Base-by-base conservation (phyloP, 2,113 vertebrate species). In the Nycticebus coucang region DNA sequence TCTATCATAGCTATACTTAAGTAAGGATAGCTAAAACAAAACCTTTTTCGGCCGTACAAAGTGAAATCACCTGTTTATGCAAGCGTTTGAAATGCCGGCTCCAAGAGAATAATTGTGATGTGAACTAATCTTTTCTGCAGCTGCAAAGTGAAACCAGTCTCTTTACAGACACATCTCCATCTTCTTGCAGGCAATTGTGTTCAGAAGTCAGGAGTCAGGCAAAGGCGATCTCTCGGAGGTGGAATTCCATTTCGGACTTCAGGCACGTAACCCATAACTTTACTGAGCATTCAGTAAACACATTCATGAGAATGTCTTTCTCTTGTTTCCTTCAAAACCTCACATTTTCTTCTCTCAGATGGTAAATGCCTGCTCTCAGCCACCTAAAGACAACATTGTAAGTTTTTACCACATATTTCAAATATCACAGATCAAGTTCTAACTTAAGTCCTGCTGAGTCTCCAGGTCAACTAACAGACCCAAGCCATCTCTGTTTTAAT, bases 401-500 rank as follows among this genome's bases (percentile, higher is more conserved):
- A 37, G 24, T 71, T 95, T 95, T 50, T 57, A 33, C 5, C 5
- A 50, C 60, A 22, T 53, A 72, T 85, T 87, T 92, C 17, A 66
- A 77, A 10, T 33, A 37, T n/a, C n/a, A 2, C 1, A 92, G 55
- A 72, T 97, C 94, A 90, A 77, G 50, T 97, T 97, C 81, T 95
- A 94, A 93, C 5, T 19, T 95, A 97, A 97, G 83, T 96, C 77
- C 90, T 95, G 71, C 77, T 96, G 90, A 95, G 80, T 97, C 95
- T 96, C 96, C 95, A 78, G 95, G 94, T 97, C 97, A 97, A 93
- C 89, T 88, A 95, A 97, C 91, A 98, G 83, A 94, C 62, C 83
- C 94, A 96, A 88, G 97, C 81, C 71, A 95, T 97, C 93, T 97
- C 97, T 98, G 96, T 97, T 98, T 97, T 97, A 94, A 97, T 96